phyloP scores from a whole-genome alignment of 2,888 invertebrate genomes.

The Dromius quadrimaculatus region DNA sequence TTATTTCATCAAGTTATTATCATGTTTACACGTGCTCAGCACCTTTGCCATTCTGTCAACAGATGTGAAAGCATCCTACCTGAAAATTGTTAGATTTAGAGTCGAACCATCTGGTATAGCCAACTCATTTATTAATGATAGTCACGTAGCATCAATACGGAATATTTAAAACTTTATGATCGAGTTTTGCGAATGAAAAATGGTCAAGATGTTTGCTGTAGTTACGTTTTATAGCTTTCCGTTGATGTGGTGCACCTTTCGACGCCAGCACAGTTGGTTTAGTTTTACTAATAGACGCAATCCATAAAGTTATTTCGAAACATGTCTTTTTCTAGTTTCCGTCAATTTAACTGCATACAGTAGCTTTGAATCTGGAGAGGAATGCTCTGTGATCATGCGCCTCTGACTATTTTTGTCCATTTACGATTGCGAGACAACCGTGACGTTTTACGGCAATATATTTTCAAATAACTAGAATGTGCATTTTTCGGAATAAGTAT shows the following conservation, averaged over 20 bases:
- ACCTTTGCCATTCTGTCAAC: constrained; percentile 3
- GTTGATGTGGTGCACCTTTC: constrained; percentile 34
- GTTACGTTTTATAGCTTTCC: constrained; percentile 11
- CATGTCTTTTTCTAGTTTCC: constrained; percentile 37
- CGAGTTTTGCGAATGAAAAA: constrained; percentile 7
- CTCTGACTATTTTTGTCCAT: constrained; percentile 37
- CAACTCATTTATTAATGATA: neutral
- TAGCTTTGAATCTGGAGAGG: constrained; percentile 26
- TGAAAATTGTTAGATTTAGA: neutral
- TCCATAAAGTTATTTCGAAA: constrained; percentile 47
- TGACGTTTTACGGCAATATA: constrained; percentile 20
- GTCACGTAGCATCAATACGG: constrained; percentile 8
- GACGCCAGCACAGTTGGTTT: constrained; percentile 34
- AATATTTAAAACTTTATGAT: constrained; percentile 19
- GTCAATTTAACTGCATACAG: constrained; percentile 33
- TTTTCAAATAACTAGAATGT: constrained; percentile 20
- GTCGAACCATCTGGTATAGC: neutral
- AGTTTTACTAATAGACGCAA: constrained; percentile 37
- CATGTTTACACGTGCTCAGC: constrained; percentile 8
- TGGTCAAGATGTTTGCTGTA: constrained; percentile 17
- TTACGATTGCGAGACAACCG: constrained; percentile 23
- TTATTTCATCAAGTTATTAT: constrained; percentile 5
- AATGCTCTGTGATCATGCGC: constrained; percentile 38
- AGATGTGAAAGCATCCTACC: constrained; percentile 21
- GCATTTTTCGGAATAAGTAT: no score